Evolutionary conservation across 2,888 invertebrate genomes (phyloP).

Genomic region (Embidobia sp.): DNA sequence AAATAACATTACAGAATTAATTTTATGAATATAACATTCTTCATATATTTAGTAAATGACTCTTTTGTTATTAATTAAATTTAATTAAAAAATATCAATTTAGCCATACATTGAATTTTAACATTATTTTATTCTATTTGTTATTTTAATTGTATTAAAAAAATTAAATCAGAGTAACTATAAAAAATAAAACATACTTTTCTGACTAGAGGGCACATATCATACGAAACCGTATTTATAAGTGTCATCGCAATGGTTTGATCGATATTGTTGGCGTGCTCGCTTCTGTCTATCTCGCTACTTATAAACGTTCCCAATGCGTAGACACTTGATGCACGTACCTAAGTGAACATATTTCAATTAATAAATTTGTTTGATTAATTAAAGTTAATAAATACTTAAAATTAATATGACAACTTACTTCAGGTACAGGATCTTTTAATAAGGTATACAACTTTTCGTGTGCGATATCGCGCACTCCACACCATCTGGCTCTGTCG

Average conservation of each 20-base stretch:
- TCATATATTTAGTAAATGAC: too few species aligned
- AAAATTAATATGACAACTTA: too few species aligned
- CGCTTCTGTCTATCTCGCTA: constrained; percentile 90
- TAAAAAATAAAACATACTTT: constrained; percentile 81
- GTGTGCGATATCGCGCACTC: constrained; percentile 97
- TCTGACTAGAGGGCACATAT: constrained; percentile 95
- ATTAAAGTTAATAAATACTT: too few species aligned
- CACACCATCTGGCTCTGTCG: constrained; percentile 95
- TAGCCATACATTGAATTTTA: too few species aligned
- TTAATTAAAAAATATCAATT: too few species aligned
- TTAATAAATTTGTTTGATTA: too few species aligned
- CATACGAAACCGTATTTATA: constrained; percentile 88
- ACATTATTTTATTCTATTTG: too few species aligned
- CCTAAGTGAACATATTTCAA: too few species aligned
- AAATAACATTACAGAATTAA: constrained; percentile 53
- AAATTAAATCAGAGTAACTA: too few species aligned
- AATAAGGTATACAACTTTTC: constrained; percentile 94
- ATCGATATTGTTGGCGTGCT: constrained; percentile 97
- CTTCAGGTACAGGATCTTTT: constrained; percentile 93
- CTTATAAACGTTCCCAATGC: constrained; percentile 97
- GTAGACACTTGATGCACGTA: constrained; percentile 95
- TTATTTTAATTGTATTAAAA: too few species aligned
- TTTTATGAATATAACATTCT: too few species aligned
- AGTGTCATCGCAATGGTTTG: constrained; percentile 95
- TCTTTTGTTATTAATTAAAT: too few species aligned